Evolutionary conservation across 1,140 invertebrate genomes (phyloP).

Genomic region (Diachasma alloeum): DNA sequence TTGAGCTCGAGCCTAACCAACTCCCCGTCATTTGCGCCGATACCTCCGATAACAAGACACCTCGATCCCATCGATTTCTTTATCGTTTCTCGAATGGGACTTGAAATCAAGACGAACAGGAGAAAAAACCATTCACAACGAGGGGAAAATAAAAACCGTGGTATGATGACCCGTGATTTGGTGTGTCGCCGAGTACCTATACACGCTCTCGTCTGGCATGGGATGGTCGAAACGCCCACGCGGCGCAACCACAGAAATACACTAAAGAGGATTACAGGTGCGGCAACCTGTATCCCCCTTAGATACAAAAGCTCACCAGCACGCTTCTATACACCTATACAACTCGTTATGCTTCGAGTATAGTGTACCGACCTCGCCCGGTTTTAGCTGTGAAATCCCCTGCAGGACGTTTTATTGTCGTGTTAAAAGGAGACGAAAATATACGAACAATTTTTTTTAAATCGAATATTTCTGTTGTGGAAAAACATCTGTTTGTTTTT

Average conservation of each 20-base stretch:
- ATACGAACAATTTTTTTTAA: neutral
- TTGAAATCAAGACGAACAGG: neutral
- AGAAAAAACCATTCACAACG: neutral
- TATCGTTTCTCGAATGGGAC: constrained; percentile 7
- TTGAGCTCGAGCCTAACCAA: neutral
- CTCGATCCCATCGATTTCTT: neutral
- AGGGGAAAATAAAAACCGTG: neutral
- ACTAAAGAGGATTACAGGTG: constrained; percentile 54
- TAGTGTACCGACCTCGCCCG: neutral
- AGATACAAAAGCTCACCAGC: constrained; percentile 31
- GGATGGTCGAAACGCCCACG: constrained; percentile 54
- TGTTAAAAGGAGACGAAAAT: neutral
- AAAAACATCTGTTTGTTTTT: no score
- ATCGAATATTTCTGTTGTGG: no score
- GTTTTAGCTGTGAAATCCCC: neutral
- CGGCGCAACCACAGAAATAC: constrained; percentile 22
- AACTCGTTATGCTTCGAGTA: neutral
- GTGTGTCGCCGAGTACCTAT: constrained; percentile 15
- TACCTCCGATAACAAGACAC: neutral
- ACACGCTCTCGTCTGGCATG: constrained; percentile 24
- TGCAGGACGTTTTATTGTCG: neutral
- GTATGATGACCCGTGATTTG: constrained; percentile 22
- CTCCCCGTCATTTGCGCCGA: neutral
- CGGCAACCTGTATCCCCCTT: constrained; percentile 58
- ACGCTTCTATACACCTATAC: constrained; percentile 3